Base-by-base conservation (phyloP, 2,113 vertebrate species). In the Andinoacara biseriatus region DNA sequence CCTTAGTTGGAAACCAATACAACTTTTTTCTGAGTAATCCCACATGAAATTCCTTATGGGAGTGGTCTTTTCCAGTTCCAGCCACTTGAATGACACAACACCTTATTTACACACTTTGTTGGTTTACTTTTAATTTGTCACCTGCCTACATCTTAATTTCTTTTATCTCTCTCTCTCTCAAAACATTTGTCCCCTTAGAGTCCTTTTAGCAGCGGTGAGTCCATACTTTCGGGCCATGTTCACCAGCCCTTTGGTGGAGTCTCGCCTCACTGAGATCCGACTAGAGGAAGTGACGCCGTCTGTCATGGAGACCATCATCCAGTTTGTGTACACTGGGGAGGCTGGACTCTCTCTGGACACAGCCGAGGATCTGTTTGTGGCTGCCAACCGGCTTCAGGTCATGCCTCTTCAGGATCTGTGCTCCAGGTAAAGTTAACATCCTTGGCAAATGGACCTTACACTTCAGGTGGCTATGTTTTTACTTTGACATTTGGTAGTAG, bases 221-320 rank as follows among this genome's bases (percentile, higher is more conserved):
- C 96, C 96, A 0, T 97, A 96, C 81, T 97, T 97, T 74, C 93
- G 95, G 35, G 96, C 96, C 60, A 96, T 96, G 95, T 97, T 97
- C 89, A 96, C 96, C 79, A 96, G 96, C 81, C 95, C 96, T 1
- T 91, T 97, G 86, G 96, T 96, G 5, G 96, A 97, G 93, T 96
- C 95, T 14, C 94, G 96, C 57, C 95, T 96, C 72, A 94, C 95
- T 1, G 96, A 96, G 86, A 96, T 97, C 89, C 93, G 95, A 18
- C 86, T 96, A 77, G 94, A 96, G 86, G 96, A 97, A 46, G 96
- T 96, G 87, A 95, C 95, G 0, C 94, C 96, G 3, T 94, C 92
- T 2, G 92, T 96, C 81, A 96, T 97, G 94, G 94, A 96, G 83
- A 95, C 92, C 0, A 94, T 97, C 69, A 95, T 97, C 80, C 94